A percentile compares a stretch with the other conserved stretches of the same genome.
These are phyloP conservation scores for Phalacrocorax brasilianus DNA, from an alignment of 2,113 vertebrate species.

Conservation along the genomic window DNA sequence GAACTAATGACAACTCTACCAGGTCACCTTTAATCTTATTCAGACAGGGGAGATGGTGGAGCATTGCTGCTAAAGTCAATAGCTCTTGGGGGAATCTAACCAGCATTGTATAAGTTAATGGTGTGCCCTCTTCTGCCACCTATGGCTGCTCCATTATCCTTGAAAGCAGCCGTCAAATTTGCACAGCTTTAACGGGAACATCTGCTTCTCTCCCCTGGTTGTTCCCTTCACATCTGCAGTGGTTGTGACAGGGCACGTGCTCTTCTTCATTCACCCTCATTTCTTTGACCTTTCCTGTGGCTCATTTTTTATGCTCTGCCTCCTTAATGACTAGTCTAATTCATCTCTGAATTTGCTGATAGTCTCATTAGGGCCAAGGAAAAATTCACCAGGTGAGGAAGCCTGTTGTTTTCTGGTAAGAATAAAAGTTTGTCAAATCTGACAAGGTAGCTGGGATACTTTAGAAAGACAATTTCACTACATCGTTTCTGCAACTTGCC, in stretches of 20 bases:
- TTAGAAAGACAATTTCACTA: neutral
- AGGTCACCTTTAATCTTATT: conserved; percentile 23
- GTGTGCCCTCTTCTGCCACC: neutral
- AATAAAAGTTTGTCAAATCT: conserved; percentile 5
- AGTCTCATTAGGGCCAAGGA: conserved; percentile 31
- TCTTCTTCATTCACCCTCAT: neutral
- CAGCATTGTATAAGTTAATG: neutral
- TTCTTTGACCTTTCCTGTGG: conserved; percentile 25
- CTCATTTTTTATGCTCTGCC: conserved; percentile 41
- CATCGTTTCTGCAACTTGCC: neutral
- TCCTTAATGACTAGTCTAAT: conserved; percentile 47
- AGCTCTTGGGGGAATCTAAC: conserved; percentile 14
- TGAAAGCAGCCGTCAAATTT: neutral
- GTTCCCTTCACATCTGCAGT: neutral
- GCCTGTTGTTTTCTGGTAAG: conserved; percentile 28
- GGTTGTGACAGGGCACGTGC: neutral
- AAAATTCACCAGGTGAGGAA: neutral
- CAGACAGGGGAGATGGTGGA: neutral
- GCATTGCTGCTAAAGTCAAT: conserved; percentile 19
- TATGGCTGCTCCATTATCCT: conserved; percentile 13
- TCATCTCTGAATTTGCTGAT: neutral
- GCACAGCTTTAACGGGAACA: neutral
- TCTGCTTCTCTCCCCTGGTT: conserved; percentile 7
- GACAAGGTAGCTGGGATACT: neutral
- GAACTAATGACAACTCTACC: neutral